phyloP scores from a whole-genome alignment of 1,140 invertebrate species.

The Drosophila guanche region DNA sequence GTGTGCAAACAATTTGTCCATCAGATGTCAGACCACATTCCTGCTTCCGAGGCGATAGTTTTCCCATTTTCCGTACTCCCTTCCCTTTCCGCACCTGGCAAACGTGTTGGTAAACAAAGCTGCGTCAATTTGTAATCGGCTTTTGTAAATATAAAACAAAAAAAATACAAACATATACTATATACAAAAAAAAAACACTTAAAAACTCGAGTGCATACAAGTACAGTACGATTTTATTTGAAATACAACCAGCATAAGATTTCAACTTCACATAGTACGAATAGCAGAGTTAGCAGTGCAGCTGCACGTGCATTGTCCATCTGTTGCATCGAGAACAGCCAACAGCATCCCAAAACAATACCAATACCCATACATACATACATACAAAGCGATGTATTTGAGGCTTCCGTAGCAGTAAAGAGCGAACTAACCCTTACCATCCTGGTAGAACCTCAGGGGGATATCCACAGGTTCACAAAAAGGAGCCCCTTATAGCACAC shows the following conservation, averaged over 20 bases:
- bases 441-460: constrained; percentile 6
- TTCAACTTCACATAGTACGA: constrained; percentile 58
- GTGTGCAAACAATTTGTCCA: constrained; percentile 21
- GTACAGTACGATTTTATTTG: constrained; percentile 33
- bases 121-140: constrained; percentile 31
- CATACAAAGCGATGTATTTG: constrained; percentile 39
- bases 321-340: neutral
- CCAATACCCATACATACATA: constrained; percentile 19
- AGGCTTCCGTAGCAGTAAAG: constrained; percentile 61
- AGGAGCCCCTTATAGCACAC: neutral
- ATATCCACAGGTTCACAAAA: constrained; percentile 1
- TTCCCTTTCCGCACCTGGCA: too few relatives aligned
- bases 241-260: constrained; percentile 66
- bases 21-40: constrained; percentile 8
- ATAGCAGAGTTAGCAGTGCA: constrained; percentile 10
- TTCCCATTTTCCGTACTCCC: constrained; percentile 1
- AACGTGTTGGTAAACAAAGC: constrained; percentile 1
- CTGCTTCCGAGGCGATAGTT: neutral
- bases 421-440: constrained; percentile 22
- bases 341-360: constrained; percentile 1
- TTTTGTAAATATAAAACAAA: constrained; percentile 59
- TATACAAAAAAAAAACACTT: too few relatives aligned
- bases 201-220: too few relatives aligned
- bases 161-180: constrained; percentile 4
- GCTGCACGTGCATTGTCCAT: too few relatives aligned